phyloP scores from a whole-genome alignment of 2,113 vertebrate genomes.

The Dunckerocampus dactyliophorus region DNA sequence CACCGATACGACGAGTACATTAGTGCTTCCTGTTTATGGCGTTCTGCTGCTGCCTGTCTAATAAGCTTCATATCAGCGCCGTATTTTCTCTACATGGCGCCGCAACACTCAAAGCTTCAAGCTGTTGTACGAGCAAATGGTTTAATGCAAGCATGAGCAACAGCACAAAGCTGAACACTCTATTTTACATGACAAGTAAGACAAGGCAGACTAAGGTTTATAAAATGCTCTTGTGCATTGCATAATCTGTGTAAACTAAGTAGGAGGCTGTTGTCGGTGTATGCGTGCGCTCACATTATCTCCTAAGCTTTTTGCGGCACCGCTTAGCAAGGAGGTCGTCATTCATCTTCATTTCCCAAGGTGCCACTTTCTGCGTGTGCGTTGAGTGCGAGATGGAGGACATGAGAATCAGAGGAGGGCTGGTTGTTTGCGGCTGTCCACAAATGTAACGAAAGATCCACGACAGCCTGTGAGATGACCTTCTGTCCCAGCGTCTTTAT shows the following conservation, averaged over 20 bases:
- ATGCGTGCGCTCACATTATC: conserved; percentile 35
- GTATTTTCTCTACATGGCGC: conserved; percentile 31
- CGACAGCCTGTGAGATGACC: conserved; percentile 18
- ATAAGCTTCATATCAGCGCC: conserved; percentile 19
- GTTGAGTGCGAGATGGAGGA: conserved; percentile 8
- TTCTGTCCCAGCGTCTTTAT: conserved; percentile 1
- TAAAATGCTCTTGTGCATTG: conserved; percentile 20
- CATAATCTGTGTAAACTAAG: conserved; percentile 19
- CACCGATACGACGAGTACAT: conserved; percentile 43
- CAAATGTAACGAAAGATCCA: conserved; percentile 23
- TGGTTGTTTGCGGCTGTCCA: conserved; percentile 11
- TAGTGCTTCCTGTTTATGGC: conserved; percentile 46
- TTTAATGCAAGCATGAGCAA: conserved; percentile 37
- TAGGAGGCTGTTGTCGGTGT: conserved; percentile 33
- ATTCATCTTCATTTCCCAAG: conserved; percentile 66
- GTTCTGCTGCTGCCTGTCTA: conserved; percentile 21
- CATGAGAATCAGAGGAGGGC: conserved; percentile 20
- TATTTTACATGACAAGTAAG: conserved; percentile 36
- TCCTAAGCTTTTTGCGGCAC: conserved; percentile 35
- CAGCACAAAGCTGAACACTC: conserved; percentile 27
- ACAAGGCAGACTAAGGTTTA: conserved; percentile 24
- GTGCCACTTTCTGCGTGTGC: conserved; percentile 9
- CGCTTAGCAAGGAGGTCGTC: conserved; percentile 44
- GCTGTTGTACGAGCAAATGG: conserved; percentile 34
- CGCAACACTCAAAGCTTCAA: conserved; percentile 17